These are phyloP conservation scores for Bungarus multicinctus DNA, from an alignment of 2,113 vertebrate species.

Conservation along the genomic window DNA sequence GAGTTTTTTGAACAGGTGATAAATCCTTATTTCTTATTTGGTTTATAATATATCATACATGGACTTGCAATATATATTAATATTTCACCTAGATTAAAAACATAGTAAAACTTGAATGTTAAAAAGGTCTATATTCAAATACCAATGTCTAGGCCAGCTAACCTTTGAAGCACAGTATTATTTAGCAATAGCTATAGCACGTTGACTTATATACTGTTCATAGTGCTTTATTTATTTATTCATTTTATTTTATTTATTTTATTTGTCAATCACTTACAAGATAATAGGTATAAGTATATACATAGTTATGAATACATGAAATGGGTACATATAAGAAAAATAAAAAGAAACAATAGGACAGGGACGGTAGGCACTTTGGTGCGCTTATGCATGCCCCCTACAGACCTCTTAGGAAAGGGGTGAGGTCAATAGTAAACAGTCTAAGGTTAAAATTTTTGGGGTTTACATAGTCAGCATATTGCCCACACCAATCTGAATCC, in stretches of 20 bases:
- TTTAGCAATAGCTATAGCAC: background rate
- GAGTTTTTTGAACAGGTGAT: slow-evolving; percentile 76
- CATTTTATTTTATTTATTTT: too few species aligned
- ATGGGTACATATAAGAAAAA: too few species aligned
- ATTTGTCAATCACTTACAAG: too few species aligned
- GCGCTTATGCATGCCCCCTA: too few species aligned
- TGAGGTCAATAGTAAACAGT: too few species aligned
- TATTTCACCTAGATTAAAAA: background rate
- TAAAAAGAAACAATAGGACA: too few species aligned
- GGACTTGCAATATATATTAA: background rate
- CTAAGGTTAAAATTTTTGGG: too few species aligned
- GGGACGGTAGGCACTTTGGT: too few species aligned
- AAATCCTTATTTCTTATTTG: background rate
- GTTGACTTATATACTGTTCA: background rate
- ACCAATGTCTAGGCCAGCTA: background rate
- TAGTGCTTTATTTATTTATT: too few species aligned
- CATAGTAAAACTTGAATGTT: background rate
- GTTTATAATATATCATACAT: background rate
- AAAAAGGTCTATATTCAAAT: background rate
- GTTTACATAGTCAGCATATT: background rate
- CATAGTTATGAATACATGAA: too few species aligned
- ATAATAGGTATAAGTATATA: too few species aligned
- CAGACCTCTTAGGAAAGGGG: too few species aligned
- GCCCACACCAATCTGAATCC: background rate
- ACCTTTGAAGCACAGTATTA: background rate